Base-by-base conservation (phyloP, 1,140 invertebrate genomes). In the Sarcophaga bullata region DNA sequence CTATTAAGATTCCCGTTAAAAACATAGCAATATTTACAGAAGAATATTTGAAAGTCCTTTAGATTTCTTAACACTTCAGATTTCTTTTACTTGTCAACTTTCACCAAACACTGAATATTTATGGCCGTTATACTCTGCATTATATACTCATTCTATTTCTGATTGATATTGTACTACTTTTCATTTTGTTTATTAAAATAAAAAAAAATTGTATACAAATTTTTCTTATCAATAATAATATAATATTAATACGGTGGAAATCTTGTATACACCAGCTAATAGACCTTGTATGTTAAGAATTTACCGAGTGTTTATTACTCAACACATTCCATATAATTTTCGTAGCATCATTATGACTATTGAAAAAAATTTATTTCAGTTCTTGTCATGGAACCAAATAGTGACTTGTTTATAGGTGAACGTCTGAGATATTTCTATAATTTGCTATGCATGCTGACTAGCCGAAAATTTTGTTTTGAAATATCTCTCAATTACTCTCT, bases 1-100 rank as follows among this genome's bases (percentile, higher is more conserved):
- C 50, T 17, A 78, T 52, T 15, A 83, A 47, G 25, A 83, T 80
- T 62, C 73, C 82, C 3, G 82, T 83, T 73, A 73, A 47, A 25
- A 80, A 58, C 52, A 50, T 49, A 50, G 9, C 19, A 37, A 17
- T 17, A 1, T 6, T 75, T 75, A 47, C 13, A 75, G 15, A 19
- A 73, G 8, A 37, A 73, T 37, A 8, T 17, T 15, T 48, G 6
- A 47, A 13, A 13, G 9, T 75, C 47, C 6, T 48, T 75, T 75
- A 6, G n/a, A 19, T 9, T 19, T 19, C n/a, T 1, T 19, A 5
- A 19, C 25, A 72, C n/a, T 72, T 72, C 6, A 72, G 9, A 13
- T 19, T 72, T 17, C 9, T 72, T 72, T 72, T 37, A 3, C 17
- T 73, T 73, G 17, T 46, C 11, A 58, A 58, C 54, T 58, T 58